phyloP scores from a whole-genome alignment of 2,888 invertebrate genomes.

The Gortyna flavago region DNA sequence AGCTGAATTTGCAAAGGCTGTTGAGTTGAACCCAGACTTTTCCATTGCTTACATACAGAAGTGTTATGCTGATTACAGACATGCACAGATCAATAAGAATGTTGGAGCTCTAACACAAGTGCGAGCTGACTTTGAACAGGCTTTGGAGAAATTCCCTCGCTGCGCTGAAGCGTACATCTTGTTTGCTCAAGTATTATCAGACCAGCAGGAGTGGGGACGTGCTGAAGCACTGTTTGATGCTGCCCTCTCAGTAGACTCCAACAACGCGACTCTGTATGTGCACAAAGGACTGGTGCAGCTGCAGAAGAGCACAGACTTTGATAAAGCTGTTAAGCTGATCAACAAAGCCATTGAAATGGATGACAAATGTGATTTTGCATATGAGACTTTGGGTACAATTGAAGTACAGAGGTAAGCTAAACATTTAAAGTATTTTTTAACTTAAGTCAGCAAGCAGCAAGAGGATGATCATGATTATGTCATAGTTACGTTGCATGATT shows the following conservation, averaged over 20 bases:
- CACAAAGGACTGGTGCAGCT: constrained; percentile 95
- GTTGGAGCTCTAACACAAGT: constrained; percentile 91
- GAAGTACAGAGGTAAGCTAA: constrained; percentile 95
- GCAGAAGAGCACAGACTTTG: constrained; percentile 96
- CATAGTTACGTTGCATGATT: constrained; percentile 2
- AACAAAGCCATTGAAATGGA: constrained; percentile 96
- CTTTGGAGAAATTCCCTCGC: constrained; percentile 94
- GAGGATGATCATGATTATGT: background rate
- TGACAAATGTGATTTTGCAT: constrained; percentile 97
- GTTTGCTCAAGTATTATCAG: constrained; percentile 97
- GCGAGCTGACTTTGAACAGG: constrained; percentile 93
- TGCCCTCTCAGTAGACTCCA: constrained; percentile 95
- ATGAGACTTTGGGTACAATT: constrained; percentile 98
- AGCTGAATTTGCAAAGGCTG: constrained; percentile 95
- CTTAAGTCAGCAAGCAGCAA: background rate
- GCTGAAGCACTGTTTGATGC: constrained; percentile 95
- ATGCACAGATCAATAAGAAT: constrained; percentile 91
- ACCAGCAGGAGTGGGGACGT: constrained; percentile 95
- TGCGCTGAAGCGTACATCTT: constrained; percentile 96
- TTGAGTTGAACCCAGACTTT: constrained; percentile 95
- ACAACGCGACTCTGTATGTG: constrained; percentile 96
- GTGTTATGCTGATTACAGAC: constrained; percentile 96
- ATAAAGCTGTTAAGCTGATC: constrained; percentile 94
- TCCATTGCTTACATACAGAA: constrained; percentile 97
- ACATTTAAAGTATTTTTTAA: constrained; percentile 7